Evolutionary conservation across 92 coral and sea anemone genomes (phyloP).

Genomic region (Epizoanthus illoricatus): DNA sequence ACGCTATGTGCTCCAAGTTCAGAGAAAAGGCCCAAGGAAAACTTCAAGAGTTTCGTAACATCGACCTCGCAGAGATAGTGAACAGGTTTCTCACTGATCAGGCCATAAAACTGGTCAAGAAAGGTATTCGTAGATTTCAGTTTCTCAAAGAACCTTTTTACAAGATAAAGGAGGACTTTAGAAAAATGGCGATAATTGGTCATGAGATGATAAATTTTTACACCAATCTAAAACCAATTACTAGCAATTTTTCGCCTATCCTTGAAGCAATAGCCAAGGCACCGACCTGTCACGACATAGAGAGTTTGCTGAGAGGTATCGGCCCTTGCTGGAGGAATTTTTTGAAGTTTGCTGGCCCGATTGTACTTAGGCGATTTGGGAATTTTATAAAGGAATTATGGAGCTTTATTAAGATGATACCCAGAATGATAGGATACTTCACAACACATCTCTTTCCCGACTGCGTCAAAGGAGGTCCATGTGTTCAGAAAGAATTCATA

Average conservation of each 20-base stretch:
- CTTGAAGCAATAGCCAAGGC: slow-evolving; percentile 70
- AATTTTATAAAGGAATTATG: slow-evolving; percentile 71
- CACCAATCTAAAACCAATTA: slow-evolving; percentile 80
- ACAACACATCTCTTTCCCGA: slow-evolving; percentile 67
- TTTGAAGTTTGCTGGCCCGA: slow-evolving; percentile 48
- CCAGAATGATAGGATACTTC: slow-evolving; percentile 80
- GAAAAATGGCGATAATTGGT: slow-evolving; percentile 58
- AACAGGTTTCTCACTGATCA: slow-evolving; percentile 67
- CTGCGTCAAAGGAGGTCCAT: slow-evolving; percentile 80
- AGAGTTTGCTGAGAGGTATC: slow-evolving; percentile 46
- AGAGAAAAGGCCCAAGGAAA: slow-evolving; percentile 63
- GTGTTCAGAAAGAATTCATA: slow-evolving; percentile 80
- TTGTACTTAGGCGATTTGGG: slow-evolving; percentile 64
- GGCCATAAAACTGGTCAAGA: slow-evolving; percentile 69
- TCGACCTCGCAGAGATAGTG: slow-evolving; percentile 67
- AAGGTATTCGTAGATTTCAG: slow-evolving; percentile 66
- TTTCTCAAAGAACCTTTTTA: slow-evolving; percentile 72
- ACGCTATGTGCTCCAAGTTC: slow-evolving; percentile 78
- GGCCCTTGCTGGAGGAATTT: slow-evolving; percentile 27
- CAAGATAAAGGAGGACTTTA: slow-evolving; percentile 65
- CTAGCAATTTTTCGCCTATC: slow-evolving; percentile 76
- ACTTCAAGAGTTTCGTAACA: slow-evolving; percentile 66
- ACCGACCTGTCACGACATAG: slow-evolving; percentile 76
- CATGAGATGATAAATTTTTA: slow-evolving; percentile 72
- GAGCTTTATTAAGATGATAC: slow-evolving; percentile 76